A percentile compares a stretch with the other conserved stretches of the same genome.
phyloP scores from a whole-genome alignment of 1,140 invertebrate genomes.

The Cotesia vestalis region DNA sequence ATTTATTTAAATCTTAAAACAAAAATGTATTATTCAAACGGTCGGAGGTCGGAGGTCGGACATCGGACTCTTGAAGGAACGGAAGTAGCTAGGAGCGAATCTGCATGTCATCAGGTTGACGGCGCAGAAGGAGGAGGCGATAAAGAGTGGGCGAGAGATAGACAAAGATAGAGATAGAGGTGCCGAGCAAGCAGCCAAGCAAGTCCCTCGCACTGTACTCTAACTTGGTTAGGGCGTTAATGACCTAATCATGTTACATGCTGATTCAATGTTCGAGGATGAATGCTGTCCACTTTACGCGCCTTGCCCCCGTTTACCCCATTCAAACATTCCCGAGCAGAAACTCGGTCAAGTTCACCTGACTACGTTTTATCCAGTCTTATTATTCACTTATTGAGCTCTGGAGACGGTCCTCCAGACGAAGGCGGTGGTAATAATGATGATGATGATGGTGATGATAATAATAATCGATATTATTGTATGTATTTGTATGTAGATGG shows the following conservation, averaged over 20 bases:
- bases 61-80: not conserved
- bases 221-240: constrained; percentile 66
- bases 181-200: constrained; percentile 47
- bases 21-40: too few relatives aligned
- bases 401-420: too few relatives aligned
- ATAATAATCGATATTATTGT: constrained; percentile 10
- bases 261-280: constrained; percentile 67
- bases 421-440: not conserved
- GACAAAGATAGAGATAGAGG: constrained; percentile 49
- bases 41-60: not conserved
- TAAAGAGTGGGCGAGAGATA: constrained; percentile 47
- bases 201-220: constrained; percentile 64
- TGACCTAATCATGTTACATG: constrained; percentile 67
- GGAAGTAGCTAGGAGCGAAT: not conserved
- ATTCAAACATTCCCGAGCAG: constrained; percentile 46
- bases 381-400: not conserved
- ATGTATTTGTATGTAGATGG: constrained; percentile 15
- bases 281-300: constrained; percentile 67
- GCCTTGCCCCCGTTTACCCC: constrained; percentile 60
- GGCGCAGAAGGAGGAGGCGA: constrained; percentile 46
- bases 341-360: constrained; percentile 65
- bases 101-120: too few relatives aligned
- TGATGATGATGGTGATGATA: constrained; percentile 3
- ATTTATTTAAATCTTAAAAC: too few relatives aligned
- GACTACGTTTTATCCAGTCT: not conserved